phyloP scores from a whole-genome alignment of 92 coral and sea anemone genomes.

The Paragorgia papillata region DNA sequence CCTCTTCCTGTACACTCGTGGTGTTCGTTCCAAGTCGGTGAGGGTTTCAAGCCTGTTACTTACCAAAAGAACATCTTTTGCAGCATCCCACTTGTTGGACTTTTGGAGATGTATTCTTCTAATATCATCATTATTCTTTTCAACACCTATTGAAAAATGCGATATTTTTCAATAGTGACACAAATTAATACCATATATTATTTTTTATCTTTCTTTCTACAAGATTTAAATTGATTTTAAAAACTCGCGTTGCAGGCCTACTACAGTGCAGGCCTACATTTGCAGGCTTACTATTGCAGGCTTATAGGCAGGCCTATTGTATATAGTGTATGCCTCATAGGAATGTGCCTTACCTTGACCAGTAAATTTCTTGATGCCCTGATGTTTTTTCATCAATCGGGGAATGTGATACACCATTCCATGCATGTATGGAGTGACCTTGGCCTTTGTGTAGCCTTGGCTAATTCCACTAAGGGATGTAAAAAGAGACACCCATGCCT shows the following conservation, averaged over 20 bases:
- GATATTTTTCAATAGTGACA: background rate
- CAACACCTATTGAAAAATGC: conserved; percentile 14
- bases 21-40: background rate
- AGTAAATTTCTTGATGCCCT: conserved; percentile 56
- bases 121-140: conserved; percentile 12
- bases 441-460: background rate
- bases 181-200: background rate
- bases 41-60: conserved; percentile 15
- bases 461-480: conserved; percentile 44
- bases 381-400: conserved; percentile 38
- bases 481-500: conserved; percentile 46
- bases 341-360: conserved; percentile 56
- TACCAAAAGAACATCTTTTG: conserved; percentile 26
- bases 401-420: conserved; percentile 56
- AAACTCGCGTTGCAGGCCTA: no score
- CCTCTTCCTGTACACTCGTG: background rate
- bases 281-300: no score
- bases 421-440: conserved; percentile 42
- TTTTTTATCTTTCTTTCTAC: no score
- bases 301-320: no score
- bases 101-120: conserved; percentile 17
- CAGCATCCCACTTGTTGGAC: conserved; percentile 36
- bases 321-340: no score
- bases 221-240: no score
- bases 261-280: no score